A percentile compares a stretch with the other conserved stretches of the same genome.
Conservation (phyloP, 2,113 vertebrate species). For the Gyps fulvus region DNA sequence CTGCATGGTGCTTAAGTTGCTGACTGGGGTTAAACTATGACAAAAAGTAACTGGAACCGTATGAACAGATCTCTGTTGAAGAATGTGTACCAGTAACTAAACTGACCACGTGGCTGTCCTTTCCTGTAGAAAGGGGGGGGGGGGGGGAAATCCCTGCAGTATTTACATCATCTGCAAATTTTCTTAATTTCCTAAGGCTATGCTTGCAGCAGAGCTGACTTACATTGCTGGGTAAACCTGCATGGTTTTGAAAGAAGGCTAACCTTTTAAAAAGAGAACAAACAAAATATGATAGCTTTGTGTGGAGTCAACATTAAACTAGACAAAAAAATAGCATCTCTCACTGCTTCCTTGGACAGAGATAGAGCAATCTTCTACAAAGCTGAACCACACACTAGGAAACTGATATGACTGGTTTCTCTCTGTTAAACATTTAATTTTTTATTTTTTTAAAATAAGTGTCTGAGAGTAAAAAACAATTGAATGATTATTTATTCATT, state of each 20-base stretch:
- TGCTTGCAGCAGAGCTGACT: slow-evolving; percentile 47
- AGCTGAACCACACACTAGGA: not conserved
- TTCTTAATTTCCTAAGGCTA: slow-evolving; percentile 64
- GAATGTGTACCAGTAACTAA: not conserved
- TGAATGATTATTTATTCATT: slow-evolving; percentile 34
- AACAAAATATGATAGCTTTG: not conserved
- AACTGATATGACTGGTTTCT: slow-evolving; percentile 13
- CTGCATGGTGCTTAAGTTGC: no score
- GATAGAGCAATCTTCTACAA: slow-evolving; percentile 15
- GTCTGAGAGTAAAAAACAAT: slow-evolving; percentile 5
- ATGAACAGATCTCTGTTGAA: not conserved
- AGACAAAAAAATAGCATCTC: slow-evolving; percentile 42
- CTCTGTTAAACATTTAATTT: not conserved
- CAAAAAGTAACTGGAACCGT: not conserved
- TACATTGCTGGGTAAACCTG: slow-evolving; percentile 54
- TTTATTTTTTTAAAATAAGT: slow-evolving; percentile 21
- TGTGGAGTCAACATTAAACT: slow-evolving; percentile 40
- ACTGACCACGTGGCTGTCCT: not conserved
- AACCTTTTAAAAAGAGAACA: slow-evolving; percentile 47
- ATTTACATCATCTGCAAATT: slow-evolving; percentile 54
- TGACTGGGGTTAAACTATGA: no score
- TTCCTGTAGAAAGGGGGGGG: not conserved
- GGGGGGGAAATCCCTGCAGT: not conserved
- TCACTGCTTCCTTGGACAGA: slow-evolving; percentile 14
- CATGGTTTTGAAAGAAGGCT: slow-evolving; percentile 51